Evolutionary conservation across 2,888 invertebrate genomes (phyloP), one percentile per base, ranked within the genome.

Genomic region (Cantharis rustica): DNA sequence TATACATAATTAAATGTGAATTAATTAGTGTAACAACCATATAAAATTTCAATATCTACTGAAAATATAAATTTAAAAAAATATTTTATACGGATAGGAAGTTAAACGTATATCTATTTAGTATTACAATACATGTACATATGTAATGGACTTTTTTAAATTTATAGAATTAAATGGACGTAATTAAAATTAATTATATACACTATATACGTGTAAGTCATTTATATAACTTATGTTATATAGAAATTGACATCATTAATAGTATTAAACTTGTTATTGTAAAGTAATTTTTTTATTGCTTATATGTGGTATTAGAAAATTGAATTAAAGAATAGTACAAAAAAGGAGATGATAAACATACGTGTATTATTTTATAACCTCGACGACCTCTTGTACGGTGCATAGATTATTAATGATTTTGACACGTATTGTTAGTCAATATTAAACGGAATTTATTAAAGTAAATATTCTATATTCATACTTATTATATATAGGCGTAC

Each of bases 401-500:
- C 79, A 81, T 79, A 76, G 77, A 79, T 80, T 80, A 81, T 81
- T 81, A 80, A 81, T 79, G 81, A 79, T 79, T 72, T 73, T 77
- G 73, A 75, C 75, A 79, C 75, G 79, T 79, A 81, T 81, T 81
- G 80, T 81, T 81, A 79, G 77, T 78, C 79, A 80, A 80, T 78
- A 76, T 78, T 75, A 71, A 68, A 71, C 71, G 79, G 75, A 81
- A 81, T 81, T 81, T 81, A 80, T 81, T 81, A 76, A 80, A 79
- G 71, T 75, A 72, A 70, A 26, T 75, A 74, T 70, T 69, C 27
- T 63, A 23, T 77, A 63, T 74, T 5, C 13, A 31, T 27, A 27
- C 23, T 10, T 27, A 27, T 27, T 10, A 47, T 47, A 47, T 47
- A 47, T 47, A 47, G n/a, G n/a, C n/a, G n/a, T n/a, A 47, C n/a